These are phyloP conservation scores for Hippotragus niger DNA, from an alignment of 2,113 vertebrate genomes.

Conservation along the genomic window DNA sequence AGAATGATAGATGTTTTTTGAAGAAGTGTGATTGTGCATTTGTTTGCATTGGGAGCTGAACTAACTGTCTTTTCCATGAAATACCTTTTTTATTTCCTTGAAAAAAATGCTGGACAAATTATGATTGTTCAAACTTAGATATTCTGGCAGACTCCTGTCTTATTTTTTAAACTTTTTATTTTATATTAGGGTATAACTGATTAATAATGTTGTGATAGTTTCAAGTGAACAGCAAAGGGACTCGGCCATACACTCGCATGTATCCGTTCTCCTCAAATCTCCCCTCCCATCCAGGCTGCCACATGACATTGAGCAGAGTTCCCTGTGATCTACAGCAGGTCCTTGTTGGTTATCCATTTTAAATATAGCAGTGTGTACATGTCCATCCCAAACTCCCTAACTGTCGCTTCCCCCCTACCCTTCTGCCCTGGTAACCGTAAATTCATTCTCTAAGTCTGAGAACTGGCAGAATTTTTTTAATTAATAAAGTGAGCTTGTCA, in stretches of 20 bases:
- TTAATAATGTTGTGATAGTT: background rate
- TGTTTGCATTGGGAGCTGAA: background rate
- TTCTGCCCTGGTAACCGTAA: background rate
- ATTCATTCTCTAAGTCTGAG: background rate
- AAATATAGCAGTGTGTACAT: background rate
- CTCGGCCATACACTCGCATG: background rate
- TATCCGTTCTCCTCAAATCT: background rate
- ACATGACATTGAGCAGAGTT: background rate
- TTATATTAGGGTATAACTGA: background rate
- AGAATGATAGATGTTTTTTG: background rate
- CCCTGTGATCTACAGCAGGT: background rate
- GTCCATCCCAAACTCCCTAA: background rate
- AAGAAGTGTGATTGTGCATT: background rate
- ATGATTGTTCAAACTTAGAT: background rate
- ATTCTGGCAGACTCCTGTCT: background rate
- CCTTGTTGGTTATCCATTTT: background rate
- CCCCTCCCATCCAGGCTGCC: background rate
- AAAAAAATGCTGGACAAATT: background rate
- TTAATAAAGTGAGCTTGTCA: background rate
- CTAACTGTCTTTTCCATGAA: background rate
- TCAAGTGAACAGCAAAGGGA: background rate
- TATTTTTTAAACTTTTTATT: background rate
- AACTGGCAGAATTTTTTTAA: background rate
- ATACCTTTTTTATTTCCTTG: background rate
- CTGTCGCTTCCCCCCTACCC: background rate